Conservation (phyloP, 1,140 invertebrate genomes). For the Subanguina moxae region DNA sequence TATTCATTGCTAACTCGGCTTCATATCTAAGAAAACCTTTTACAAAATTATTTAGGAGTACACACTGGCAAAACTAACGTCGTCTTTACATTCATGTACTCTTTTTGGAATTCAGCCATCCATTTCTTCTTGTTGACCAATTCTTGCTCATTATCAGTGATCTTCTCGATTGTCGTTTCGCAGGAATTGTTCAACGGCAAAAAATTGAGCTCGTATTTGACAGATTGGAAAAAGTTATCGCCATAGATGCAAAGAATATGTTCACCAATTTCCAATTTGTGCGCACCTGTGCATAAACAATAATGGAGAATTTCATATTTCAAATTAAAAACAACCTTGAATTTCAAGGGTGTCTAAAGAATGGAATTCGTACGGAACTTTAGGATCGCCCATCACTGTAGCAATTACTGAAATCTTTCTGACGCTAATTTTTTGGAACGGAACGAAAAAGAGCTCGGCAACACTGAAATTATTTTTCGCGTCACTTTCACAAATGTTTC, state of each 20-base stretch:
- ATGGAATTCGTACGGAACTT: constrained; percentile 50
- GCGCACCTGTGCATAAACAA: constrained; percentile 30
- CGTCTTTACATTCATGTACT: constrained; percentile 54
- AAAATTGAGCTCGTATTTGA: constrained; percentile 46
- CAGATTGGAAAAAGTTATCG: constrained; percentile 50
- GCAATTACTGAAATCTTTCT: constrained; percentile 52
- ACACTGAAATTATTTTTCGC: constrained; percentile 49
- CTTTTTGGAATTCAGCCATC: constrained; percentile 53
- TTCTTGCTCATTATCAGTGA: constrained; percentile 39
- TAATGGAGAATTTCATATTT: background rate
- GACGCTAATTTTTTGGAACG: constrained; percentile 50
- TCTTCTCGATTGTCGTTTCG: constrained; percentile 29
- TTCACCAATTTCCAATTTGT: constrained; percentile 41
- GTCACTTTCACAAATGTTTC: constrained; percentile 53
- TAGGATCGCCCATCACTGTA: constrained; percentile 58
- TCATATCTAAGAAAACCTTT: too few species aligned
- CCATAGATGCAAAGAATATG: constrained; percentile 58
- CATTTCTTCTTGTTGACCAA: constrained; percentile 49
- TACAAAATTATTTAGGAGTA: too few species aligned
- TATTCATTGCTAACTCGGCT: too few species aligned
- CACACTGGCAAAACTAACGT: constrained; percentile 29
- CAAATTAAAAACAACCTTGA: constrained; percentile 39
- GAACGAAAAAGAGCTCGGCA: constrained; percentile 59
- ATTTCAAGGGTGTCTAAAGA: constrained; percentile 55
- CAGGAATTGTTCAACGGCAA: constrained; percentile 17